Evolutionary conservation across 2,797 vertebrate genomes (phyloP), one percentile per base, ranked within the genome.

Genomic region (Phrynocephalus vlangalii): DNA sequence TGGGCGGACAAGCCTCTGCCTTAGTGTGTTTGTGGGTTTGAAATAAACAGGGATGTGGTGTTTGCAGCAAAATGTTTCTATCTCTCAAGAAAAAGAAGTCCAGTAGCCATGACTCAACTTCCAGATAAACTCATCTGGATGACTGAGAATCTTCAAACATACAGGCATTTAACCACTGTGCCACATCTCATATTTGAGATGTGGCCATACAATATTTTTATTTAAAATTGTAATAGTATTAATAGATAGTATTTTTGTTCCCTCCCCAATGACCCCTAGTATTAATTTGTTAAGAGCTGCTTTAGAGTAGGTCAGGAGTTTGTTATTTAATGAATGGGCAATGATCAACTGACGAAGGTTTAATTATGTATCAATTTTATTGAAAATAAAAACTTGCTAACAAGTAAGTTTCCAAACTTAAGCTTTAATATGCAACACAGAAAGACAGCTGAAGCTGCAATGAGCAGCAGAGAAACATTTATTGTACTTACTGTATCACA

Each of bases 381-480:
- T 88, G 83, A 75, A 88, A 88, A 85, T 81, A 76, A 85, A 86
- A 88, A 81, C 76, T 73, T 81, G 56, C 79, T 81, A 50, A 86
- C 63, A 75, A 63, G 85, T 60, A 83, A 91, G 44, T 0, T 83
- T 24, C 56, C 87, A 0, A 0, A 94, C 88, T 68, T 7, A 28
- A 93, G 52, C 44, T 87, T 28, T 33, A 79, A 70, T 77, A 83
- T 85, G 87, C 33, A 78, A 85, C 79, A 88, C 71, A 85, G 71
- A 71, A 90, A 79, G 6, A 73, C 6, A 38, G 90, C 66, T 83
- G 73, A 91, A 90, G 89, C 78, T 66, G 66, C 88, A 93, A 79
- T 93, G 92, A 95, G 95, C 94, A 93, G 93, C 94, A 94, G 94
- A 95, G 77, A 90, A 79, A 87, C 94, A 88, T 93, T 93, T 94